phyloP scores from a whole-genome alignment of 2,888 invertebrate genomes.

The Tachina fera region DNA sequence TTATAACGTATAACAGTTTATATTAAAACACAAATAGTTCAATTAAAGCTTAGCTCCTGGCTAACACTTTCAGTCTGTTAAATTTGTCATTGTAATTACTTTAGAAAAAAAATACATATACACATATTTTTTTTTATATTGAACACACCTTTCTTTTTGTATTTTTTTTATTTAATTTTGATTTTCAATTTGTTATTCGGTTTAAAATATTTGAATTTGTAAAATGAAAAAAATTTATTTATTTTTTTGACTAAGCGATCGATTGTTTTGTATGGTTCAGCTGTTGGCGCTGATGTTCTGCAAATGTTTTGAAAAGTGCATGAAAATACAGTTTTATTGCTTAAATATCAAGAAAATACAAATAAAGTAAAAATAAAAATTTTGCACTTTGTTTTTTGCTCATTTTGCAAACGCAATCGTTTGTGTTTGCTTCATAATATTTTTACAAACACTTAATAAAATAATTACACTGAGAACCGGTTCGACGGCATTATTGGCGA shows the following conservation, averaged over 20 bases:
- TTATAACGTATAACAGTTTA: constrained; percentile 15
- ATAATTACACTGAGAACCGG: constrained; percentile 1
- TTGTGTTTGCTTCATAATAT: constrained; percentile 3
- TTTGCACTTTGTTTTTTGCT: constrained; percentile 27
- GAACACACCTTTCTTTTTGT: constrained; percentile 22
- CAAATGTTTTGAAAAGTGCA: constrained; percentile 57
- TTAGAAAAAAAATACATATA: too few relatives aligned
- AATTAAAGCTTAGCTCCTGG: constrained; percentile 2
- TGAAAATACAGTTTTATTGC: constrained; percentile 56
- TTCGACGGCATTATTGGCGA: not conserved
- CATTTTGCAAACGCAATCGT: constrained; percentile 40
- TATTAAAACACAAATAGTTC: constrained; percentile 5
- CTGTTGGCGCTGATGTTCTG: constrained; percentile 53
- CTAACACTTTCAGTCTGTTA: not conserved
- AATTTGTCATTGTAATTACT: not conserved
- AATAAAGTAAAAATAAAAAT: constrained; percentile 22
- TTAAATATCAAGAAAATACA: constrained; percentile 27
- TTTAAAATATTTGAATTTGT: too few relatives aligned
- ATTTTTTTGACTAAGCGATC: constrained; percentile 48
- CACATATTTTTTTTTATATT: not conserved
- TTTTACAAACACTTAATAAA: constrained; percentile 20
- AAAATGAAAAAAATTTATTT: not conserved
- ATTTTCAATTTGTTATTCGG: too few relatives aligned
- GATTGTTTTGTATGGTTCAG: constrained; percentile 52
- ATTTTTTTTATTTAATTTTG: not conserved